These are phyloP conservation scores for Heterotilapia buettikoferi DNA, from an alignment of 2,113 vertebrate species.

Conservation along the genomic window DNA sequence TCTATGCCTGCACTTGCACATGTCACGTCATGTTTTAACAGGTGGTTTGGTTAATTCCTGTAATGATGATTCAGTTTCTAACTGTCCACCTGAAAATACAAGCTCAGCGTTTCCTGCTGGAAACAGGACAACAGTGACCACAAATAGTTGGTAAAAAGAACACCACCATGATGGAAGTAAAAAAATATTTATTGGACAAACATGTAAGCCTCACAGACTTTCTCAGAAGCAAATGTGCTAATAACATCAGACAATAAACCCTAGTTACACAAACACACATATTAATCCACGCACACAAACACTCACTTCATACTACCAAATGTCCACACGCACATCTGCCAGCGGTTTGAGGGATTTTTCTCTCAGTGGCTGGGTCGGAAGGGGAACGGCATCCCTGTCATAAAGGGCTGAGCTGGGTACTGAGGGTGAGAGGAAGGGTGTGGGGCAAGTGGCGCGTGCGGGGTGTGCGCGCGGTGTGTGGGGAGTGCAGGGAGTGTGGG, in stretches of 20 bases:
- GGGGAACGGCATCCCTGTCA: constrained; percentile 83
- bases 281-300: background rate
- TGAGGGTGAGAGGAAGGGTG: constrained; percentile 62
- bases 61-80: background rate
- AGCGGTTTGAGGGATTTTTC: background rate
- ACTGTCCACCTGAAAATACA: background rate
- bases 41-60: background rate
- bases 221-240: background rate
- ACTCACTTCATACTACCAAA: background rate
- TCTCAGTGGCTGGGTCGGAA: constrained; percentile 85
- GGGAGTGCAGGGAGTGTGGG: constrained; percentile 60
- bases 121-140: constrained; percentile 15
- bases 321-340: background rate
- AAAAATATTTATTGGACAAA: constrained; percentile 68
- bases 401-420: constrained; percentile 75
- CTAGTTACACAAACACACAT: background rate
- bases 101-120: background rate
- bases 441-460: constrained; percentile 61
- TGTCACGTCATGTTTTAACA: background rate
- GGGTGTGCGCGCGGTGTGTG: constrained; percentile 41
- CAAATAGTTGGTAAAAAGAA: constrained; percentile 9
- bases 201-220: background rate
- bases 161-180: constrained; percentile 16
- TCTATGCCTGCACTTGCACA: background rate
- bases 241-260: background rate